Evolutionary conservation across 2,113 vertebrate species (phyloP), one percentile per base, ranked within the genome.

Genomic region (Edolisoma coerulescens): DNA sequence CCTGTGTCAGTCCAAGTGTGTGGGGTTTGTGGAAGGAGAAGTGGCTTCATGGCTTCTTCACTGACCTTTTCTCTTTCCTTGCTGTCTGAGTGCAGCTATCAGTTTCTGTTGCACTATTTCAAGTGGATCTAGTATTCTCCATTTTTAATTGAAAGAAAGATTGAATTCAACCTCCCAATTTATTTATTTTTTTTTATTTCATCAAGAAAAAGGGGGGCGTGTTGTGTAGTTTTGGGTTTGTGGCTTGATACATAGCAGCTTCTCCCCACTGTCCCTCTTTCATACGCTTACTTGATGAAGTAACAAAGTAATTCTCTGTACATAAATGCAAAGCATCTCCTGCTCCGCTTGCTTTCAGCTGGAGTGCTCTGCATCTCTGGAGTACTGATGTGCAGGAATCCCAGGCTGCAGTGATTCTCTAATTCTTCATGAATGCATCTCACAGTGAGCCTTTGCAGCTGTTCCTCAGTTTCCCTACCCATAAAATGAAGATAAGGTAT

Each of bases 1-100:
- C 24, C 39, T 9, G 0, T 7, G 6, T 27, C 20, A 32, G 24
- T 47, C 27, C 18, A 13, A 42, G 50, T 1, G 1, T 2, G 2
- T 39, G 30, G n/a, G 60, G 10, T 56, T 52, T 5, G 12, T 45
- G n/a, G 22, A 56, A 39, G 30, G 7, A 65, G 19, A 74, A 37
- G 28, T 42, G 42, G n/a, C 57, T 30, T 82, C 2, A 1, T 37
- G 24, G 60, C 37, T 17, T 77, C 49, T 49, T 79, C 33, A 13
- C n/a, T n/a, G 53, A 37, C 37, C 10, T 56, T 21, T 15, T 35
- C 27, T 63, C 24, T 69, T 89, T 35, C 32, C 18, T 68, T 37
- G 33, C 17, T 21, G 6, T 42, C 37, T n/a, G 28, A 45, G 61
- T 13, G 39, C 63, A 64, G 28, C 35, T 68, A 7, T 59, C 3